Evolutionary conservation across 2,113 vertebrate species (phyloP).

Genomic region (Coryphaenoides rupestris): DNA sequence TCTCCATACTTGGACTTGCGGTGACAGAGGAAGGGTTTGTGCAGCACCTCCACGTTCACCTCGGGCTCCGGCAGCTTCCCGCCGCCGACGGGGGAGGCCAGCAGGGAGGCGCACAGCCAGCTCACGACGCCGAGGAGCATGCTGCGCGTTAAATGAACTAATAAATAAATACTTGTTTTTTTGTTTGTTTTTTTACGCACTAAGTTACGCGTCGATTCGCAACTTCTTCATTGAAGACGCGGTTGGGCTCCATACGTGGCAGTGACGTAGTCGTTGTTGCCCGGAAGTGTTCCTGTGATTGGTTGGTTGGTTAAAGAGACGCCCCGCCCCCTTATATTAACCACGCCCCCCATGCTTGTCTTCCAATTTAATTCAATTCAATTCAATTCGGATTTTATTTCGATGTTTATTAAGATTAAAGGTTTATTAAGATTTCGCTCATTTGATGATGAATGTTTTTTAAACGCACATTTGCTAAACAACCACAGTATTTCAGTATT

Average conservation of each 20-base stretch:
- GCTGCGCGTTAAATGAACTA: neutral
- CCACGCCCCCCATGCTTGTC: neutral
- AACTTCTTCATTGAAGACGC: neutral
- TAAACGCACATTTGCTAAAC: too few relatives aligned
- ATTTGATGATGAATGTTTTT: slow-evolving; percentile 22
- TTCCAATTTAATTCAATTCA: too few relatives aligned
- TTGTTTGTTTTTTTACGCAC: too few relatives aligned
- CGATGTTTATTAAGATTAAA: too few relatives aligned
- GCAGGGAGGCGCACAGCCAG: slow-evolving; percentile 47
- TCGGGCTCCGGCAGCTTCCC: slow-evolving; percentile 82
- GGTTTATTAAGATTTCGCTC: slow-evolving; percentile 31
- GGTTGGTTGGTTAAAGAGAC: slow-evolving; percentile 29
- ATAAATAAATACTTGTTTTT: too few relatives aligned
- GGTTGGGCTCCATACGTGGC: slow-evolving; percentile 57
- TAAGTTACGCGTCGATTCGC: too few relatives aligned
- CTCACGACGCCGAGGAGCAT: slow-evolving; percentile 64
- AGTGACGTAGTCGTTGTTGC: slow-evolving; percentile 32
- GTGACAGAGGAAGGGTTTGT: slow-evolving; percentile 87
- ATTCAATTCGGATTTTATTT: too few relatives aligned
- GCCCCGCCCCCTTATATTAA: slow-evolving; percentile 37
- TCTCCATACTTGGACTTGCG: slow-evolving; percentile 85
- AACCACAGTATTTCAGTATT: too few relatives aligned
- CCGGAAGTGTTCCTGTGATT: slow-evolving; percentile 40
- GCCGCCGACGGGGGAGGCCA: slow-evolving; percentile 52
- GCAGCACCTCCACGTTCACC: slow-evolving; percentile 80